These are phyloP conservation scores for Enteromius thamalakanensis DNA, from an alignment of 2,797 vertebrate species.

Conservation along the genomic window DNA sequence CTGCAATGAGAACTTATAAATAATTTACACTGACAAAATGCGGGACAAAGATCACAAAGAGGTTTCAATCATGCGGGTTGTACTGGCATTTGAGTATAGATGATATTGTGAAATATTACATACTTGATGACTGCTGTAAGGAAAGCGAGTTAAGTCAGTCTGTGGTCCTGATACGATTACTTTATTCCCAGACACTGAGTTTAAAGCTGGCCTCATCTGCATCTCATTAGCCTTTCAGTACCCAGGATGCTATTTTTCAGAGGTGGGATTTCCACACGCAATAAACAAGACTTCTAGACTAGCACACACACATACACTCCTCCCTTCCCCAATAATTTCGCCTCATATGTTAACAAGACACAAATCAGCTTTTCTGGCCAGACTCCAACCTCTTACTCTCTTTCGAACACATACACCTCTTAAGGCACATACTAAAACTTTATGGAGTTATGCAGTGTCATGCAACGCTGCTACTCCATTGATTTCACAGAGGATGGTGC, in stretches of 20 bases:
- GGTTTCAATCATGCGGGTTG: conserved; percentile 49
- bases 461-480: background rate
- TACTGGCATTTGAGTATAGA: conserved; percentile 63
- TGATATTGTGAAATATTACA: conserved; percentile 23
- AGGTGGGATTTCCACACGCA: conserved; percentile 50
- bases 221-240: conserved; percentile 49
- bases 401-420: background rate
- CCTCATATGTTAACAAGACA: conserved; percentile 55
- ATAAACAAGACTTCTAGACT: conserved; percentile 56
- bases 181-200: conserved; percentile 7
- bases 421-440: conserved; percentile 19
- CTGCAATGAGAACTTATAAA: conserved; percentile 19
- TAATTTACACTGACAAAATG: conserved; percentile 24
- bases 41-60: background rate
- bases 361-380: conserved; percentile 51
- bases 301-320: background rate
- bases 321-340: conserved; percentile 24
- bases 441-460: background rate
- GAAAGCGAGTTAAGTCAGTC: conserved; percentile 21
- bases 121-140: conserved; percentile 53
- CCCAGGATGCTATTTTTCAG: conserved; percentile 39
- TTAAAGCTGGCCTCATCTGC: conserved; percentile 41
- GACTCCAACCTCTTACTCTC: conserved; percentile 32
- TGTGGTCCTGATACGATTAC: conserved; percentile 11
- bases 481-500: background rate